phyloP scores from a whole-genome alignment of 2,888 invertebrate genomes.

The Panorpa germanica region DNA sequence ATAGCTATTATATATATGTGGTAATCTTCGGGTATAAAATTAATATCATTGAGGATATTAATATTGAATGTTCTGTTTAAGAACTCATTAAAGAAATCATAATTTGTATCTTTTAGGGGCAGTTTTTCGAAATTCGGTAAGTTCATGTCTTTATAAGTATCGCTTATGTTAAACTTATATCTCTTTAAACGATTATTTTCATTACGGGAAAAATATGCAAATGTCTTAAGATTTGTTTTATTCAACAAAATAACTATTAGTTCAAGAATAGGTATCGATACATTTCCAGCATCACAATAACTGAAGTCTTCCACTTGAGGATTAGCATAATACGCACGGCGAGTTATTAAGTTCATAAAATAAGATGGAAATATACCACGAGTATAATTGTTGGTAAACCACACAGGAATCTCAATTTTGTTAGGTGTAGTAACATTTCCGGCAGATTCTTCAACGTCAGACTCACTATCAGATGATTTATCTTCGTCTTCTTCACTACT shows the following conservation, averaged over 20 bases:
- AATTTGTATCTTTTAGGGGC: slow-evolving; percentile 17
- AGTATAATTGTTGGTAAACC: slow-evolving; percentile 45
- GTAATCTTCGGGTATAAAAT: slow-evolving; percentile 33
- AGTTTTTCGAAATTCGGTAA: slow-evolving; percentile 15
- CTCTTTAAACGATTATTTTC: slow-evolving; percentile 19
- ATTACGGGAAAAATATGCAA: slow-evolving; percentile 23
- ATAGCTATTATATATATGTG: slow-evolving; percentile 34
- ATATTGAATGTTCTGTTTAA: slow-evolving; percentile 25
- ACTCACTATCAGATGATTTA: slow-evolving; percentile 15
- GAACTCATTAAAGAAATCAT: slow-evolving; percentile 27
- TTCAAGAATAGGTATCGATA: slow-evolving; percentile 39
- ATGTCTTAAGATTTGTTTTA: slow-evolving; percentile 24
- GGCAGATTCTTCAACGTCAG: slow-evolving; percentile 13
- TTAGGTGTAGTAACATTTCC: slow-evolving; percentile 10
- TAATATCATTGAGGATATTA: slow-evolving; percentile 21
- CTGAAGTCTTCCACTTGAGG: slow-evolving; percentile 54
- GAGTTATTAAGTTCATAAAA: slow-evolving; percentile 48
- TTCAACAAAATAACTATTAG: too few relatives aligned
- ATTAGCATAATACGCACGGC: slow-evolving; percentile 40
- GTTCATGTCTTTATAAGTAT: slow-evolving; percentile 16
- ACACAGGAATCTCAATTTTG: slow-evolving; percentile 28
- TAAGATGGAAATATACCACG: slow-evolving; percentile 39
- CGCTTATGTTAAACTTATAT: slow-evolving; percentile 11
- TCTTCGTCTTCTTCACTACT: slow-evolving; percentile 15
- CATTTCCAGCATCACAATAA: slow-evolving; percentile 34